phyloP scores from a whole-genome alignment of 2,888 invertebrate species.

The Eupithecia centaureata region DNA sequence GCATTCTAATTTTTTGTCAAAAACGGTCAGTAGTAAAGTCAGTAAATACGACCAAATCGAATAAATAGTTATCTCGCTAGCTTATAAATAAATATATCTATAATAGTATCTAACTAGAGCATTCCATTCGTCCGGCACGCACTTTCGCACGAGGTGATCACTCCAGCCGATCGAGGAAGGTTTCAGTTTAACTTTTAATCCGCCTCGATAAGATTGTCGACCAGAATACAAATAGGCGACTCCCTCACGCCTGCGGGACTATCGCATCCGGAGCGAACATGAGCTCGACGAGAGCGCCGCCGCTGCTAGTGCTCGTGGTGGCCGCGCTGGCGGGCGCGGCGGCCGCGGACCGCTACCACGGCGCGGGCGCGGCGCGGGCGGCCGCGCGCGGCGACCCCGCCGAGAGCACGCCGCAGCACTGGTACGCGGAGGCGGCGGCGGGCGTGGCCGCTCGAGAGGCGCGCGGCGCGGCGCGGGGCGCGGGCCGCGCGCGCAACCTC shows the following conservation, averaged over 20 bases:
- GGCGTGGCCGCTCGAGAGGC: conserved; percentile 21
- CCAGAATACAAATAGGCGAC: not conserved
- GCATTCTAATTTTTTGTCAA: no score
- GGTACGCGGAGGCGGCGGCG: conserved; percentile 43
- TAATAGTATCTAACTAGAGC: no score
- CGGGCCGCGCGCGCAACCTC: conserved; percentile 78
- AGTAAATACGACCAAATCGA: no score
- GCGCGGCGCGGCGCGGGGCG: conserved; percentile 41
- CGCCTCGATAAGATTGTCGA: not conserved
- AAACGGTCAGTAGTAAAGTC: no score
- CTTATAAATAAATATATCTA: no score
- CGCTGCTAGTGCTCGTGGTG: no score
- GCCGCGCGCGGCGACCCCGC: conserved; percentile 12
- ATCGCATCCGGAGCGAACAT: no score
- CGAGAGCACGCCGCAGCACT: conserved; percentile 37
- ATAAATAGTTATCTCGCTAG: no score
- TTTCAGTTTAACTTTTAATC: conserved; percentile 79
- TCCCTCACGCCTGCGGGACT: not conserved
- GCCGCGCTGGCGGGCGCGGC: conserved; percentile 7
- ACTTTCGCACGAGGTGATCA: not conserved
- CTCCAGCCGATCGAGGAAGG: not conserved
- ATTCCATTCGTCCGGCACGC: conserved; percentile 12
- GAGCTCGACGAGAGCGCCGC: no score
- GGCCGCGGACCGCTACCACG: conserved; percentile 31
- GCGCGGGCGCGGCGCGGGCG: conserved; percentile 37